These are phyloP conservation scores for Hoplodrina blanda DNA, from an alignment of 2,888 invertebrate genomes.

Conservation along the genomic window DNA sequence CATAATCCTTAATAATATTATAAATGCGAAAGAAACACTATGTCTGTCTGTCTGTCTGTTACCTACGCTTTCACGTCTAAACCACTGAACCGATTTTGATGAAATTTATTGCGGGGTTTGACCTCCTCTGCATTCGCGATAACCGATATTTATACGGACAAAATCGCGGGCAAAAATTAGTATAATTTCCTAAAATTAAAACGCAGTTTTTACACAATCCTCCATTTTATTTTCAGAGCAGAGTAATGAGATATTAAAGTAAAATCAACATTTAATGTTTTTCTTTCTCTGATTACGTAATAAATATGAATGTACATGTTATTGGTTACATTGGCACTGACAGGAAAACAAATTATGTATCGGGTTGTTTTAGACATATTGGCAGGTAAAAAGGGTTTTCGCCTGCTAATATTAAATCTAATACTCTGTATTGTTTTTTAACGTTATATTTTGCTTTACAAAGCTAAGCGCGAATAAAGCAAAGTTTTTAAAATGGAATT, in stretches of 20 bases:
- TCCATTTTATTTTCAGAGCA: neutral
- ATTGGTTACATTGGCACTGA: conserved; percentile 9
- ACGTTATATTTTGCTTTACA: conserved; percentile 3
- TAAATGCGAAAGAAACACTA: too few relatives aligned
- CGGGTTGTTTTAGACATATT: conserved; percentile 16
- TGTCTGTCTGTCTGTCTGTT: too few relatives aligned
- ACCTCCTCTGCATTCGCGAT: too few relatives aligned
- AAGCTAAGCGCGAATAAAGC: neutral
- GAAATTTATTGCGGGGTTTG: too few relatives aligned
- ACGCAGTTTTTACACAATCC: neutral
- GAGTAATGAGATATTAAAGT: conserved; percentile 25
- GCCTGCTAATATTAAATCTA: conserved; percentile 27
- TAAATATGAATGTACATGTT: conserved; percentile 22
- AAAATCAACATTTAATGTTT: conserved; percentile 29
- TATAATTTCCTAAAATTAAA: neutral
- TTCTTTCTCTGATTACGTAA: conserved; percentile 23
- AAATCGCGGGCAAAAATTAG: neutral
- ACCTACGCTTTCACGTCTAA: too few relatives aligned
- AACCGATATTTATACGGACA: too few relatives aligned
- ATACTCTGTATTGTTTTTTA: conserved; percentile 36
- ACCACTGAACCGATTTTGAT: too few relatives aligned
- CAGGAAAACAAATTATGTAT: conserved; percentile 31
- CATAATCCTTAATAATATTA: neutral
- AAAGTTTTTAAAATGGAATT: conserved; percentile 14
- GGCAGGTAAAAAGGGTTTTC: conserved; percentile 48